A percentile compares a stretch with the other conserved stretches of the same genome.
Conservation (phyloP, 2,888 invertebrate species). For the Acanthopleura granulata region DNA sequence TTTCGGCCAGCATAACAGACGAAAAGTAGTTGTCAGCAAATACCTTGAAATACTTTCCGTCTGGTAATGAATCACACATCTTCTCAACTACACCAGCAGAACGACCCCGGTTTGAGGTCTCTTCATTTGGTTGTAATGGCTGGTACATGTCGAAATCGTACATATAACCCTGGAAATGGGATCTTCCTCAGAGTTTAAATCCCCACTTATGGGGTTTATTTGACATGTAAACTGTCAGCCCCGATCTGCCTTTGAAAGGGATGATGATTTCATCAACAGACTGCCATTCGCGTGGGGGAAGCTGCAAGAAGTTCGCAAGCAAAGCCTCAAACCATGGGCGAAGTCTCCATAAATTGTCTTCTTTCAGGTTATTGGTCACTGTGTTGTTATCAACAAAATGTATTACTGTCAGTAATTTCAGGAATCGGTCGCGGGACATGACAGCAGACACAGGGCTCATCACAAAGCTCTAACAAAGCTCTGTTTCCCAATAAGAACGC, state of each 20-base stretch:
- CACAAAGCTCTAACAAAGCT: too few species aligned
- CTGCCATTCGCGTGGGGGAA: constrained; percentile 43
- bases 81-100: constrained; percentile 20
- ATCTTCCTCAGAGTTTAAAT: constrained; percentile 32
- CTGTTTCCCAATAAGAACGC: too few species aligned
- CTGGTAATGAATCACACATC: not conserved
- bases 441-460: too few species aligned
- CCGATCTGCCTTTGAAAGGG: constrained; percentile 49
- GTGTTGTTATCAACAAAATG: constrained; percentile 31
- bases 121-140: constrained; percentile 21
- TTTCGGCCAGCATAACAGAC: constrained; percentile 21
- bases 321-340: constrained; percentile 17
- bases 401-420: constrained; percentile 21
- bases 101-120: not conserved
- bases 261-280: constrained; percentile 54
- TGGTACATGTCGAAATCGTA: constrained; percentile 31
- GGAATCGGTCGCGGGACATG: too few species aligned
- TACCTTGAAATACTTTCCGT: constrained; percentile 22
- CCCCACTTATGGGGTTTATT: constrained; percentile 36
- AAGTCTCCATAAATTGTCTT: not conserved
- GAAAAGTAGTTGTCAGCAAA: constrained; percentile 28
- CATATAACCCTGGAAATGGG: constrained; percentile 18
- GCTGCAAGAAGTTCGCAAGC: constrained; percentile 26
- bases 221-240: constrained; percentile 31
- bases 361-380: not conserved